phyloP scores from a whole-genome alignment of 2,888 invertebrate species.

The Chironomus riparius region DNA sequence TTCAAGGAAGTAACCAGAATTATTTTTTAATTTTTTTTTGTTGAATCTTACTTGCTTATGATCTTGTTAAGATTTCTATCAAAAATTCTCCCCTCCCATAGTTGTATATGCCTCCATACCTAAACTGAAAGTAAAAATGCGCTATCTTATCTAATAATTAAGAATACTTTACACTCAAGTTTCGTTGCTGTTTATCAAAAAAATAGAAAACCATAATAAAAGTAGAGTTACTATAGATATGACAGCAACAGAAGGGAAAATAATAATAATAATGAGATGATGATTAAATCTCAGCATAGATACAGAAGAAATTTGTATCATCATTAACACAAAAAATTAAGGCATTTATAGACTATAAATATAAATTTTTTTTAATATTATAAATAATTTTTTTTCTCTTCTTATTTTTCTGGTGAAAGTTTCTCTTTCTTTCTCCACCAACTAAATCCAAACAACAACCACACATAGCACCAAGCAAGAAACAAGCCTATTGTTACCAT shows the following conservation, averaged over 20 bases:
- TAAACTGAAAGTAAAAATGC: no score
- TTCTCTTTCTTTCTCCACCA: slow-evolving; percentile 2
- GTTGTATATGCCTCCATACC: no score
- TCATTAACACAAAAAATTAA: slow-evolving; percentile 12
- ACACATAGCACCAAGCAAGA: not conserved
- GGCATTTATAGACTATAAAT: slow-evolving; percentile 1
- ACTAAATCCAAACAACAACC: not conserved
- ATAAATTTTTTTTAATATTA: not conserved
- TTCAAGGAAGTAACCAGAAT: no score
- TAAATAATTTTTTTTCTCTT: not conserved
- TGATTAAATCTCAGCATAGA: not conserved
- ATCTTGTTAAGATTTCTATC: no score
- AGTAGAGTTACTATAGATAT: no score
- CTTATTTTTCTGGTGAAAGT: not conserved
- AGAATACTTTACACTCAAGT: not conserved
- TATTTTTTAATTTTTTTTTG: no score
- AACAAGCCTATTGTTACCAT: not conserved
- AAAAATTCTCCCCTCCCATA: no score
- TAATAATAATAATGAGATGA: no score
- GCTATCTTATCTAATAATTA: no score
- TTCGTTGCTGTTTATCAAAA: not conserved
- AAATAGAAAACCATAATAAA: no score
- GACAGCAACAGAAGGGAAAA: no score
- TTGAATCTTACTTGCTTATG: no score
- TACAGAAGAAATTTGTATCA: not conserved